phyloP scores from a whole-genome alignment of 2,113 vertebrate species.

The Apistogramma diplotaenia region DNA sequence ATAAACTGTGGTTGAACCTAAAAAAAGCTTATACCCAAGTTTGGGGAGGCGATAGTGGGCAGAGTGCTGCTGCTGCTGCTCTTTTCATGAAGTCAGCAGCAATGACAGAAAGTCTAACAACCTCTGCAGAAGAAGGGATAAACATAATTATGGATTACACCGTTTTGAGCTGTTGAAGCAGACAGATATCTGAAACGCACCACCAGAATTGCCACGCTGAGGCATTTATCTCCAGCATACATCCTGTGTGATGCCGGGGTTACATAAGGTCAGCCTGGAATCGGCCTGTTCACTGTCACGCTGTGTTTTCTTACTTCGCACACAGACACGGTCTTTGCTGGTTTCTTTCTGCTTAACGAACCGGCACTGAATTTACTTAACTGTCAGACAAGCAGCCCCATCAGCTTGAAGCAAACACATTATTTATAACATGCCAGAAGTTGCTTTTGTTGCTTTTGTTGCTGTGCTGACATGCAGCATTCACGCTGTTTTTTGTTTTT shows the following conservation, averaged over 20 bases:
- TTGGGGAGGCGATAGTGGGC: neutral
- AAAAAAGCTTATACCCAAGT: constrained; percentile 15
- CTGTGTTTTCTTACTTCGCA: neutral
- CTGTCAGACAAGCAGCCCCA: neutral
- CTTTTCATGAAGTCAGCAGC: neutral
- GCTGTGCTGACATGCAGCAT: neutral
- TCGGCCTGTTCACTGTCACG: neutral
- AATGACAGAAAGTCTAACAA: constrained; percentile 10
- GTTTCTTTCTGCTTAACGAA: neutral
- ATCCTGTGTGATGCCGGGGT: neutral
- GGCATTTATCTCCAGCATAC: neutral
- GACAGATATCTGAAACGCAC: neutral
- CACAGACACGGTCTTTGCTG: neutral
- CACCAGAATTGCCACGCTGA: neutral
- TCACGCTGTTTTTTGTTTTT: neutral
- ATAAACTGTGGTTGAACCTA: constrained; percentile 10
- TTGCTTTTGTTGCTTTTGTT: neutral
- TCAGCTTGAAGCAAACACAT: neutral
- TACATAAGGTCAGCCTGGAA: neutral
- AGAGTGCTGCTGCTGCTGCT: neutral
- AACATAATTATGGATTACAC: constrained; percentile 28
- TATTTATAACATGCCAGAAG: neutral
- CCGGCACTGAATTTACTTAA: neutral
- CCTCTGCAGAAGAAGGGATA: constrained; percentile 34
- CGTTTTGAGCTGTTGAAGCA: neutral